These are phyloP conservation scores for Ceyx margarethae DNA, from an alignment of 2,113 vertebrate species.

Conservation along the genomic window DNA sequence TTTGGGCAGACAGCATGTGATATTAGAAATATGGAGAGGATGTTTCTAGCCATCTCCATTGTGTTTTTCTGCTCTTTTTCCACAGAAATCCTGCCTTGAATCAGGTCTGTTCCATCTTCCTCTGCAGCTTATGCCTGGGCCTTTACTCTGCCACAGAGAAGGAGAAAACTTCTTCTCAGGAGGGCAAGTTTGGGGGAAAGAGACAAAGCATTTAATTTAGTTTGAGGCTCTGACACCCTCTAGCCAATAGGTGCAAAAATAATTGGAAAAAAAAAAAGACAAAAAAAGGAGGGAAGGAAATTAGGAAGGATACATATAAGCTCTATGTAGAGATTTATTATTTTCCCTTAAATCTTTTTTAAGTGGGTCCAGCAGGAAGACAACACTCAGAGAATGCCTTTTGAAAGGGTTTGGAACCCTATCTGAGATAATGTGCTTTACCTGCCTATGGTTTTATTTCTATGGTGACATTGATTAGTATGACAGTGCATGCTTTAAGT, in stretches of 20 bases:
- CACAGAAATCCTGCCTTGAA: slow-evolving; percentile 86
- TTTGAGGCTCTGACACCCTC: background rate
- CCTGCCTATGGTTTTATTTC: background rate
- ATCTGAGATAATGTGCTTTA: background rate
- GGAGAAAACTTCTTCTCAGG: slow-evolving; percentile 43
- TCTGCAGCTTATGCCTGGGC: slow-evolving; percentile 81
- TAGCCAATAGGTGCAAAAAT: background rate
- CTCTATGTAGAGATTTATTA: background rate
- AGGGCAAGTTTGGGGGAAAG: slow-evolving; percentile 71
- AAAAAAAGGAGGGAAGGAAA: background rate
- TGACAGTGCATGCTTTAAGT: background rate
- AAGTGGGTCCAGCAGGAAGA: background rate
- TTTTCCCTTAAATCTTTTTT: background rate
- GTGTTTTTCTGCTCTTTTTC: slow-evolving; percentile 44
- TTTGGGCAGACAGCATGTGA: background rate
- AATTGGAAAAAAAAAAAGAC: background rate
- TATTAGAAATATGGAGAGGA: background rate
- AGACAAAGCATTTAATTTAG: background rate
- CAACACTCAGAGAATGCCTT: background rate
- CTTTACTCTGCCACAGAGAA: slow-evolving; percentile 77
- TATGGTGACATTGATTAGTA: background rate
- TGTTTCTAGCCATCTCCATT: background rate
- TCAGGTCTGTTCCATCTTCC: slow-evolving; percentile 85
- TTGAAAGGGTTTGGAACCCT: background rate
- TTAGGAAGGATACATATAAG: background rate